Evolutionary conservation across 1,140 invertebrate species (phyloP).

Genomic region (Penaeus indicus): DNA sequence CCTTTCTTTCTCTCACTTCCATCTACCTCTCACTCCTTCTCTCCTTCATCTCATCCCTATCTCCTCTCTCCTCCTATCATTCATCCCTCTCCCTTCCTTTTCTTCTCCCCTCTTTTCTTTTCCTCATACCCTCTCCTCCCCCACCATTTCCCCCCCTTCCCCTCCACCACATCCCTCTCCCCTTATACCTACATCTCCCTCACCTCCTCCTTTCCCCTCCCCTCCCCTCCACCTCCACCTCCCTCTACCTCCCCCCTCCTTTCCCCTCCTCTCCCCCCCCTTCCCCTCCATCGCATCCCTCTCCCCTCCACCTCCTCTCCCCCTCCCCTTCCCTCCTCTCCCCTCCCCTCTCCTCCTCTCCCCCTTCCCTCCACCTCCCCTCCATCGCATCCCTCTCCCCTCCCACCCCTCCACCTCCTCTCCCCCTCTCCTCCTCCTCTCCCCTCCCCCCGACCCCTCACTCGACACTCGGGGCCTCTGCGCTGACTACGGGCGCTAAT

Average conservation of each 20-base stretch:
- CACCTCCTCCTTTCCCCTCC: background rate
- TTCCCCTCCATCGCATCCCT: background rate
- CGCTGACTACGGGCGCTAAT: conserved; percentile 39
- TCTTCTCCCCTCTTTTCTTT: background rate
- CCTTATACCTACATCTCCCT: background rate
- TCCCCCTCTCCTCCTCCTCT: background rate
- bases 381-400: too few species aligned
- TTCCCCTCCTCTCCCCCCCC: background rate
- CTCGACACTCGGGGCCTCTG: background rate
- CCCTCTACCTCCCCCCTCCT: background rate
- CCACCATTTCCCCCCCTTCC: background rate
- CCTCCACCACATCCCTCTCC: background rate
- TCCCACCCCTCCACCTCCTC: background rate
- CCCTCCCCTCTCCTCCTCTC: background rate
- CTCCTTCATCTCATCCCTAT: background rate
- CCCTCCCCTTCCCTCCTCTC: background rate
- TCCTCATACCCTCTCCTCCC: background rate
- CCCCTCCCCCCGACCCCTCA: background rate
- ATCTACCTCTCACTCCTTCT: background rate
- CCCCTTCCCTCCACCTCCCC: background rate
- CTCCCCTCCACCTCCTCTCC: background rate
- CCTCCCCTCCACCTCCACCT: background rate
- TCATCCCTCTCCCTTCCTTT: background rate
- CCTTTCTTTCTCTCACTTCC: background rate
- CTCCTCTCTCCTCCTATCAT: background rate